Evolutionary conservation across 2,797 vertebrate genomes (phyloP).

Genomic region (Premnoplex brunnescens): DNA sequence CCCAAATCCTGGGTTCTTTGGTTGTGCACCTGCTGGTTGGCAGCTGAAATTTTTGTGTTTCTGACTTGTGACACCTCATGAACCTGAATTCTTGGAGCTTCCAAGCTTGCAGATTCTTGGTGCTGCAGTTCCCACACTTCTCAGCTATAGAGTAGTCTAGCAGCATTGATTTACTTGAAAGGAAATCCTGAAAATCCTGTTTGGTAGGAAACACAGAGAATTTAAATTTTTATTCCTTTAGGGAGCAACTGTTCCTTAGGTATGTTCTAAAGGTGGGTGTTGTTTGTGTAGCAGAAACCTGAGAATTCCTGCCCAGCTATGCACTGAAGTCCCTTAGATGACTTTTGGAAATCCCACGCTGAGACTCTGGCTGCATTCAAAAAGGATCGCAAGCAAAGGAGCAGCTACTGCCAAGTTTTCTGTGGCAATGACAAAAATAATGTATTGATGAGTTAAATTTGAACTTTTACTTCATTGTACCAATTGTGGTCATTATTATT

Average conservation of each 20-base stretch:
- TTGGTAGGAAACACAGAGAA: neutral
- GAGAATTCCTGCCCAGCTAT: slow-evolving; percentile 3
- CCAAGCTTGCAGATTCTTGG: neutral
- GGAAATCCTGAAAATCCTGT: slow-evolving; percentile 41
- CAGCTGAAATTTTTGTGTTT: neutral
- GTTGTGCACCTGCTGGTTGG: neutral
- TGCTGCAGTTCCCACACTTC: neutral
- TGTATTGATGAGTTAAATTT: slow-evolving; percentile 16
- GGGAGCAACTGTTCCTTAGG: neutral
- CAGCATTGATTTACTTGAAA: neutral
- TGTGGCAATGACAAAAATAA: neutral
- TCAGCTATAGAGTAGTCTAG: neutral
- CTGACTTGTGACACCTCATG: neutral
- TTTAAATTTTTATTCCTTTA: slow-evolving; percentile 26
- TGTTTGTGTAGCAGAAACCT: neutral
- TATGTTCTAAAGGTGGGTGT: neutral
- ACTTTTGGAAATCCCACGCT: neutral
- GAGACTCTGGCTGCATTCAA: neutral
- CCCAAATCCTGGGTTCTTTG: neutral
- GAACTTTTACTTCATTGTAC: slow-evolving; percentile 22
- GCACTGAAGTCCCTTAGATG: neutral
- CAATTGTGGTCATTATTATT: slow-evolving; percentile 18
- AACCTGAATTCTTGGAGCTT: neutral
- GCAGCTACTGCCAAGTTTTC: neutral
- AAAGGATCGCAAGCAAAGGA: neutral